Evolutionary conservation across 2,113 vertebrate species (phyloP), one percentile per base, ranked within the genome.

Genomic region (Austrofundulus limnaeus): DNA sequence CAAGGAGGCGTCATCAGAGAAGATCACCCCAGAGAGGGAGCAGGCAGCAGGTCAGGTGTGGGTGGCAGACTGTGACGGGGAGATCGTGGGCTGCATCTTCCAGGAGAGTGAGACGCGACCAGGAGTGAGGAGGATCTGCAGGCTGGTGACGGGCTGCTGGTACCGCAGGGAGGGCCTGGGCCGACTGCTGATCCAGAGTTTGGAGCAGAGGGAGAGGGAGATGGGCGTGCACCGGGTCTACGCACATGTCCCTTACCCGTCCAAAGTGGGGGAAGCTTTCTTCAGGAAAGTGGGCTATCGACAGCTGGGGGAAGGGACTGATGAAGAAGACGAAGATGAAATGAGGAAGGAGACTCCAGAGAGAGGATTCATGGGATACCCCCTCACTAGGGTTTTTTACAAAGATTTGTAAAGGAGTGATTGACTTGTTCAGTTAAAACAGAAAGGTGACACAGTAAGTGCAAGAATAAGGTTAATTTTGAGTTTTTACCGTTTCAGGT

Each of bases 11-110:
- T 51, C 75, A 13, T 39, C 88, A 37, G 90, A 91, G 71, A 86
- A 66, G 12, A 41, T 91, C 38, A 84, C 82, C 42, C 65, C 82
- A 12, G 89, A 92, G 43, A 80, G 90, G 70, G 88, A 90, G 75
- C 59, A 86, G 81, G 31, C 85, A 6, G 91, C 89, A 0, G 92
- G 90, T 5, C 87, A 90, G 42, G 92, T 95, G 15, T 95, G 94
- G 94, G 87, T 95, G 70, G 94, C 93, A 0, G 94, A 95, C 39
- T 79, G 80, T 0, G 91, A 94, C 0, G 93, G 92, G 0, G 94
- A 95, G 0, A 90, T 95, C 17, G 78, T 94, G 0, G 94, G 92
- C n/a, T 94, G 94, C 41, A 82, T 94, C 70, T 93, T 94, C 39
- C 80, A 59, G 58, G 93, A 80, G 66, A 78, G 59, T 0, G 80